Conservation (phyloP, 2,888 invertebrate genomes). For the Ichneumoninae sp. region DNA sequence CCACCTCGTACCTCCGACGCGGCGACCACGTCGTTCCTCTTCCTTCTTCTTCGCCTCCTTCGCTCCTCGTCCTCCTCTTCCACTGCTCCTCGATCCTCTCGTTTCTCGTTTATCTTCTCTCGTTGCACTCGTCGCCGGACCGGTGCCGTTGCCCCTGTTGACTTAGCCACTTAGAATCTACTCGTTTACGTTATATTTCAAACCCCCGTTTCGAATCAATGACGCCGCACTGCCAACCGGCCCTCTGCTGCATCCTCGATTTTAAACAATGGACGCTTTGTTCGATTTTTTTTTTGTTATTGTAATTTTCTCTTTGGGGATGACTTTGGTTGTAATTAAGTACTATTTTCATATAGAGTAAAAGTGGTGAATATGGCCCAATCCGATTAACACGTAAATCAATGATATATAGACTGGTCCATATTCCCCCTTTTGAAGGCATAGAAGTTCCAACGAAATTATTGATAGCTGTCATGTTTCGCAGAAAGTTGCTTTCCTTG, state of each 20-base stretch:
- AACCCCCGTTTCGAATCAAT: conserved; percentile 26
- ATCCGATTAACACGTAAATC: too few relatives aligned
- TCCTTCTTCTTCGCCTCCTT: conserved; percentile 55
- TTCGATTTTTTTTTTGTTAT: conserved; percentile 2
- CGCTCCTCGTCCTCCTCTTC: conserved; percentile 26
- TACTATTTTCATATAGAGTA: too few relatives aligned
- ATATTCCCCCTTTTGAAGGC: too few relatives aligned
- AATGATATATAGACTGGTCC: too few relatives aligned
- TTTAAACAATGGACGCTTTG: conserved; percentile 38
- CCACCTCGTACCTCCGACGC: conserved; percentile 71
- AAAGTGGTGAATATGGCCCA: too few relatives aligned
- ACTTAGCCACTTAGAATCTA: conserved; percentile 80
- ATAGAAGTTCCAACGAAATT: too few relatives aligned
- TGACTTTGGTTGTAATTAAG: too few relatives aligned
- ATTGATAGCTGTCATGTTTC: too few relatives aligned
- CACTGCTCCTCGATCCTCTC: conserved; percentile 33
- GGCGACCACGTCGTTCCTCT: conserved; percentile 65
- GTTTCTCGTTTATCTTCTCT: conserved; percentile 30
- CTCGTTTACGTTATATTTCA: conserved; percentile 51
- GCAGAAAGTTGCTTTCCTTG: too few relatives aligned
- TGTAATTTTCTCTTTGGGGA: too few relatives aligned
- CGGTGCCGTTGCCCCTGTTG: conserved; percentile 78
- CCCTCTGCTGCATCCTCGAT: not conserved
- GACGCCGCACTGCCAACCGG: conserved; percentile 16
- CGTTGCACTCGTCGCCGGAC: conserved; percentile 73